Percentiles rank a stretch among this genome's conserved stretches.
Evolutionary conservation across 2,113 vertebrate species (phyloP).

Genomic region (Theropithecus gelada): DNA sequence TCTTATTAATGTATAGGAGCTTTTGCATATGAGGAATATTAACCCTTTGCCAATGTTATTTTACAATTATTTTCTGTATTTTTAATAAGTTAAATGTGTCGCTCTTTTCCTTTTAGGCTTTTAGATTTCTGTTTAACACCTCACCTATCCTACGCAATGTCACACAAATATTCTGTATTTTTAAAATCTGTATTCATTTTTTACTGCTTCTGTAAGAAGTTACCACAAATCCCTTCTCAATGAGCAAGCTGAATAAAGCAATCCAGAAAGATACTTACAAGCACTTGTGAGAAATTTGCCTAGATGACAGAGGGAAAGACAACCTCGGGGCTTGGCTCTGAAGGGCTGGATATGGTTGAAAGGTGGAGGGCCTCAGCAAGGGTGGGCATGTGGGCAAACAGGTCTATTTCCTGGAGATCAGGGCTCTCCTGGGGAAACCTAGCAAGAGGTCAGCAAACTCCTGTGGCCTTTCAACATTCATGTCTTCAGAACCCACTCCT

Average conservation of each 20-base stretch:
- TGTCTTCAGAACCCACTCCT: not conserved
- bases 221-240: not conserved
- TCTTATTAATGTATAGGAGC: not conserved
- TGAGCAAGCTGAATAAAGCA: not conserved
- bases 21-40: not conserved
- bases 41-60: not conserved
- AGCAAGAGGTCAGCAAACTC: not conserved
- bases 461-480: not conserved
- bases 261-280: not conserved
- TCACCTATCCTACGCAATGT: not conserved
- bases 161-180: not conserved
- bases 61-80: not conserved
- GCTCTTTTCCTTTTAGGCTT: not conserved
- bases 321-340: not conserved
- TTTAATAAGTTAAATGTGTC: not conserved
- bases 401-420: not conserved
- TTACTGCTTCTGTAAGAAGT: not conserved
- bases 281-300: not conserved
- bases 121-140: not conserved
- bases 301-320: not conserved
- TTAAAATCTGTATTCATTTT: not conserved
- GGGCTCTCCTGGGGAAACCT: not conserved
- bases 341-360: not conserved
- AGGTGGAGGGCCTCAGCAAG: not conserved
- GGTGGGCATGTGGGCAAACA: not conserved